Base-by-base conservation (phyloP, 2,888 invertebrate genomes). In the Lochmaea crataegi region DNA sequence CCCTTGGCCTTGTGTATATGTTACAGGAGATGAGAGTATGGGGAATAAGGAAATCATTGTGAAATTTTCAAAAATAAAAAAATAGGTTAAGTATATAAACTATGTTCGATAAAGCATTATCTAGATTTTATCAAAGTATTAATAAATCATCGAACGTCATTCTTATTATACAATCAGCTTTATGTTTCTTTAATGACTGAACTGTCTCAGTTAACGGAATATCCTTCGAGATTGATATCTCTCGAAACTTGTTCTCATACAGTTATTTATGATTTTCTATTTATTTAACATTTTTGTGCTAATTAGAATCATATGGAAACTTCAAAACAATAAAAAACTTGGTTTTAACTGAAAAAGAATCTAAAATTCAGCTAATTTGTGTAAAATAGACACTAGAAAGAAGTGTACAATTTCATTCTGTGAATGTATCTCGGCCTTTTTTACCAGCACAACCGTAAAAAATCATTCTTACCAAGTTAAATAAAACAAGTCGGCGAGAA, bases 401-500 rank as follows among this genome's bases (percentile, higher is more conserved):
- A 65, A 32, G 65, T 65, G 65, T 51, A 51, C 32, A 65, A 32
- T 65, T 51, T 65, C 51, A 51, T 38, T 16, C 42, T 26, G 64
- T 18, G 22, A 18, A 61, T 26, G 2, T 14, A 6, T 38, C 45
- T 45, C 16, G 14, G 11, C 14, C 51, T 6, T 45, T 51, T 5
- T 65, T 41, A 32, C 66, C 56, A 70, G 38, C 53, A 58, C 73
- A 53, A 61, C 12, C 64, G 32, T 56, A 45, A 45, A 18, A 63
- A 69, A 66, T 63, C n/a, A 70, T 60, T 42, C 67, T 70, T 38
- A 42, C 45, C 57, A 70, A 68, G 45, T 61, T 32, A 63, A 64
- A 68, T 38, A 63, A 68, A 72, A 68, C 57, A 64, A 65, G 75
- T 70, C 76, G 78, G 75, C 67, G 38, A 45, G 60, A 72, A 73